Conservation (phyloP, 2,797 vertebrate genomes). For the Acomys russatus region DNA sequence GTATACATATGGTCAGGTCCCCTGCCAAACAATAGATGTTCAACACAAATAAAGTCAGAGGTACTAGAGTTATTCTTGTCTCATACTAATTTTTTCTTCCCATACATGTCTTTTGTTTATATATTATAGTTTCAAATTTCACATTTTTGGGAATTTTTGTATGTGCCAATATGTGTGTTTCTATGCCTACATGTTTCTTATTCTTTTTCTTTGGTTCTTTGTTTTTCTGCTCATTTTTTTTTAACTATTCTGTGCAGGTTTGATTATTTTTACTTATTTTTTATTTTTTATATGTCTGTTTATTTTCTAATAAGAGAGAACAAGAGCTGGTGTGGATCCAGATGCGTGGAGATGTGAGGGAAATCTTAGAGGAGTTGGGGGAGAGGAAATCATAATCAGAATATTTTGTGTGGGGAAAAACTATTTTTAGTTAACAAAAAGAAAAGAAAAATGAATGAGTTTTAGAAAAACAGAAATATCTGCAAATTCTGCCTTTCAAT, state of each 20-base stretch:
- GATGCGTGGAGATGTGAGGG: not conserved
- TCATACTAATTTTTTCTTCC: too few relatives aligned
- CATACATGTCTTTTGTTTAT: not conserved
- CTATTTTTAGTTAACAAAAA: not conserved
- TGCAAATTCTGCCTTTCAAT: not conserved
- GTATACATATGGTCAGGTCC: not conserved
- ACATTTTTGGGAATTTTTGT: not conserved
- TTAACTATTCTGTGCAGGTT: not conserved
- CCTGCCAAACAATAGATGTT: not conserved
- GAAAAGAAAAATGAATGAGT: not conserved
- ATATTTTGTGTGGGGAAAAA: not conserved
- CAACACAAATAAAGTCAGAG: not conserved
- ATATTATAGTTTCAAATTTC: not conserved
- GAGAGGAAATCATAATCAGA: not conserved
- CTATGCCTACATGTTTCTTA: not conserved
- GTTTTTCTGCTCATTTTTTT: not conserved
- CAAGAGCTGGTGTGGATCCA: too few relatives aligned
- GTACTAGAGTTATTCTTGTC: not conserved
- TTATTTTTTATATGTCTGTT: not conserved
- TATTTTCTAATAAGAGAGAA: not conserved
- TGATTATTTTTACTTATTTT: not conserved
- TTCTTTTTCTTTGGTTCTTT: not conserved
- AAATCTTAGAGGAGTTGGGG: not conserved
- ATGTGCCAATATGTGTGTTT: not conserved
- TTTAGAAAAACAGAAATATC: slow-evolving; percentile 9